phyloP scores from a whole-genome alignment of 2,888 invertebrate species.

The Diaprepes abbreviatus region DNA sequence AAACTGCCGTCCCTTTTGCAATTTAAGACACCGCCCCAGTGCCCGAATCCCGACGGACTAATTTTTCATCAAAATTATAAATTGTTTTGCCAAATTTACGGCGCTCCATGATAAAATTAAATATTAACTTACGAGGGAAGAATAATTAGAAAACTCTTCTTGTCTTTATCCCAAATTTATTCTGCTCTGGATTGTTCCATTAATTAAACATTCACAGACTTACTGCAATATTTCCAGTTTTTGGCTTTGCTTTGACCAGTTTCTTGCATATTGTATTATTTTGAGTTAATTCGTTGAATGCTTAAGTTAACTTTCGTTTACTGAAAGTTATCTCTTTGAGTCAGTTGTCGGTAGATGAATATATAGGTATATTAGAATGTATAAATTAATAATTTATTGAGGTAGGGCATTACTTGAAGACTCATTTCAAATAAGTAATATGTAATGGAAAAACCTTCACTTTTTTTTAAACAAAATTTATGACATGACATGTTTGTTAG shows the following conservation, averaged over 20 bases:
- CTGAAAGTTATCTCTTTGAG: too few relatives aligned
- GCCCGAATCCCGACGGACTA: slow-evolving; percentile 34
- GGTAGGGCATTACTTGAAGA: too few relatives aligned
- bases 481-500: too few relatives aligned
- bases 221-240: slow-evolving; percentile 14
- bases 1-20: slow-evolving; percentile 1
- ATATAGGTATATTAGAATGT: too few relatives aligned
- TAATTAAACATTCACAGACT: slow-evolving; percentile 46
- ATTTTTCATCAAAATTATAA: slow-evolving; percentile 50
- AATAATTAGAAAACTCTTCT: slow-evolving; percentile 51
- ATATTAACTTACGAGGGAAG: slow-evolving; percentile 50
- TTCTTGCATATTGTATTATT: slow-evolving; percentile 2
- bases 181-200: slow-evolving; percentile 41
- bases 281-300: not conserved
- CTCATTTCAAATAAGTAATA: too few relatives aligned
- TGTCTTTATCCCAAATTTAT: slow-evolving; percentile 49
- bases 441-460: too few relatives aligned
- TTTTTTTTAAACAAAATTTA: too few relatives aligned
- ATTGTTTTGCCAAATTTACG: slow-evolving; percentile 51
- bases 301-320: too few relatives aligned
- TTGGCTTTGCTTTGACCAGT: not conserved
- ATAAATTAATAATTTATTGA: too few relatives aligned
- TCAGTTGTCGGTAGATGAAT: too few relatives aligned
- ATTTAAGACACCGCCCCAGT: not conserved
- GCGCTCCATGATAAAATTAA: slow-evolving; percentile 47